Percentiles rank a stretch among this genome's conserved stretches.
phyloP scores from a whole-genome alignment of 2,797 vertebrate genomes.

The Sandelia bainsii region DNA sequence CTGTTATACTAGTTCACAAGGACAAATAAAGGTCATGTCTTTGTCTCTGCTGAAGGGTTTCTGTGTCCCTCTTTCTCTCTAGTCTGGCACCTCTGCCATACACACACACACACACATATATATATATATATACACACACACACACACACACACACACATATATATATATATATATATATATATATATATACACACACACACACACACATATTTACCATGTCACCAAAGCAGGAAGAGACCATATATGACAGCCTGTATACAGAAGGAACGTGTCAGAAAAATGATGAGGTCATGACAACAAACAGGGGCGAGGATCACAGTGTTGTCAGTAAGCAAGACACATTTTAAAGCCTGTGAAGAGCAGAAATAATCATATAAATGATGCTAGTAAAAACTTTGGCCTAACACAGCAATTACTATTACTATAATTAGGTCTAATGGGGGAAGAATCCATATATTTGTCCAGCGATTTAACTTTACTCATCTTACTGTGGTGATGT shows the following conservation, averaged over 20 bases:
- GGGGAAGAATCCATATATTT: neutral
- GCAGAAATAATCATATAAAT: conserved; percentile 68
- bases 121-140: neutral
- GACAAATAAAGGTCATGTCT: conserved; percentile 73
- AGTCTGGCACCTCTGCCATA: neutral
- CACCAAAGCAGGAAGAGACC: conserved; percentile 19
- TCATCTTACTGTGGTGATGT: neutral
- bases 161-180: neutral
- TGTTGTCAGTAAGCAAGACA: conserved; percentile 65
- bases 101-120: conserved; percentile 4
- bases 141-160: conserved; percentile 1
- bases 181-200: neutral
- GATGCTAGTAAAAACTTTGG: conserved; percentile 55
- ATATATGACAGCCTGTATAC: conserved; percentile 39
- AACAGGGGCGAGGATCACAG: conserved; percentile 65
- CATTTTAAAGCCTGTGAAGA: conserved; percentile 57
- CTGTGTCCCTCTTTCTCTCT: conserved; percentile 13
- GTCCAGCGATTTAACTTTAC: neutral
- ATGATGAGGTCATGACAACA: conserved; percentile 65
- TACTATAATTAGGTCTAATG: neutral
- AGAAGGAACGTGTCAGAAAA: conserved; percentile 53
- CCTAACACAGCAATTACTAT: conserved; percentile 19
- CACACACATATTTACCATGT: conserved; percentile 9
- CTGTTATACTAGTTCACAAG: conserved; percentile 59
- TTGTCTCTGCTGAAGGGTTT: conserved; percentile 34